Evolutionary conservation across 2,113 vertebrate species (phyloP).

Genomic region (Erpornis zantholeuca): DNA sequence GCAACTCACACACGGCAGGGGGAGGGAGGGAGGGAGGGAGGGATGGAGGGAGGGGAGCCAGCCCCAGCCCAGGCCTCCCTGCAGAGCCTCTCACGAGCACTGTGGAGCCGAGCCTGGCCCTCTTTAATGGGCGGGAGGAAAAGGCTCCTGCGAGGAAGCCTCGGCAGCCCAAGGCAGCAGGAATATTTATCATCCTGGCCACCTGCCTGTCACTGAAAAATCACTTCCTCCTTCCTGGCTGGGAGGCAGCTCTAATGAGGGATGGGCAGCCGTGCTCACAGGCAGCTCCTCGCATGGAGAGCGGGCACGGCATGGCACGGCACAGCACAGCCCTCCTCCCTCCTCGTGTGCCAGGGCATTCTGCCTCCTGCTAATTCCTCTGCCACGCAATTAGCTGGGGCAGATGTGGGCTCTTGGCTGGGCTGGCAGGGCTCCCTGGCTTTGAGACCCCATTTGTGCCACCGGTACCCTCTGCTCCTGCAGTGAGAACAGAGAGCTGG

Average conservation of each 20-base stretch:
- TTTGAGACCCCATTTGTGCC: background rate
- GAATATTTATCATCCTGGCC: constrained; percentile 33
- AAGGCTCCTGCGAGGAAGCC: constrained; percentile 9
- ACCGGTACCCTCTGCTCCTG: background rate
- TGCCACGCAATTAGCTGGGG: background rate
- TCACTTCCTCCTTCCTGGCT: constrained; percentile 4
- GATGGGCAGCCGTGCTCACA: background rate
- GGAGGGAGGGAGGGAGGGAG: background rate
- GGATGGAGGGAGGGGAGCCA: background rate
- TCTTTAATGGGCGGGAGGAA: background rate
- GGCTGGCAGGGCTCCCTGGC: background rate
- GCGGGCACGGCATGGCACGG: background rate
- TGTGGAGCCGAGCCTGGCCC: background rate
- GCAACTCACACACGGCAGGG: background rate
- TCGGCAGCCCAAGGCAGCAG: constrained; percentile 29
- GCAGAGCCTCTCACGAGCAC: background rate
- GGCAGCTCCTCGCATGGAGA: background rate
- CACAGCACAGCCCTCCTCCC: background rate
- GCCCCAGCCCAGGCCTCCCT: background rate
- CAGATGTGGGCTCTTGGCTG: background rate
- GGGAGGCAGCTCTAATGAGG: constrained; percentile 21
- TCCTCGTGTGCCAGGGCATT: background rate
- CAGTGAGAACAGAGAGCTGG: background rate
- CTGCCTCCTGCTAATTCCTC: background rate
- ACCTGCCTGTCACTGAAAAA: constrained; percentile 47